These are phyloP conservation scores for Drosophila jambulina DNA, from an alignment of 1,140 invertebrate species.

Conservation along the genomic window DNA sequence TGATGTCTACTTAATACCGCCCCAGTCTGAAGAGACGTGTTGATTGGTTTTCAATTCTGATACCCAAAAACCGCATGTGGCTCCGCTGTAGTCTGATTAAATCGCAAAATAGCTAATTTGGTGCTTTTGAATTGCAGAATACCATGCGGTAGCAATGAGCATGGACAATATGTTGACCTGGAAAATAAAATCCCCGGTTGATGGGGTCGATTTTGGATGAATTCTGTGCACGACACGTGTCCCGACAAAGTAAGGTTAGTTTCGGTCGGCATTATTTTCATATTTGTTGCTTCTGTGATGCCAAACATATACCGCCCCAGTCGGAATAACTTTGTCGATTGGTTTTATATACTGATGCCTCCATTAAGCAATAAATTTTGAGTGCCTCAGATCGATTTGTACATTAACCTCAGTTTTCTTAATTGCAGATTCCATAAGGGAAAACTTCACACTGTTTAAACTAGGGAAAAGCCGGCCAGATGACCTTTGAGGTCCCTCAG, in stretches of 20 bases:
- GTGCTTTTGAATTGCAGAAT: constrained; percentile 22
- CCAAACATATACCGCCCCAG: constrained; percentile 60
- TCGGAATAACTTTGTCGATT: constrained; percentile 53
- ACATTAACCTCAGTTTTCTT: neutral
- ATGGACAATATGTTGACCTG: neutral
- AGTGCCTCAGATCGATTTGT: no score
- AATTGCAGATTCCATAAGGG: neutral
- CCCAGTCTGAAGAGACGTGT: constrained; percentile 78
- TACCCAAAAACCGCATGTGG: constrained; percentile 19
- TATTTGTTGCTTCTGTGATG: constrained; percentile 43
- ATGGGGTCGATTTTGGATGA: constrained; percentile 3
- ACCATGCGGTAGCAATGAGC: neutral
- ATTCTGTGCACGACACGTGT: constrained; percentile 20
- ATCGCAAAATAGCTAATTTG: constrained; percentile 5
- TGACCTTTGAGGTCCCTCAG: neutral
- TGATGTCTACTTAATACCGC: constrained; percentile 86
- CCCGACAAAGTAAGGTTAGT: constrained; percentile 53
- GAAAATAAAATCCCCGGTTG: neutral
- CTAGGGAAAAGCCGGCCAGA: neutral
- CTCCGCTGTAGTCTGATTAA: neutral
- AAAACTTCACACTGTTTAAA: no score
- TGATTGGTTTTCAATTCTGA: constrained; percentile 73
- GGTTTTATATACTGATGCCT: constrained; percentile 19
- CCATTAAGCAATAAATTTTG: neutral
- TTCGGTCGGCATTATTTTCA: constrained; percentile 3